Evolutionary conservation across 2,888 invertebrate species (phyloP), one percentile per base, ranked within the genome.

Genomic region (Limnephilus auricula): DNA sequence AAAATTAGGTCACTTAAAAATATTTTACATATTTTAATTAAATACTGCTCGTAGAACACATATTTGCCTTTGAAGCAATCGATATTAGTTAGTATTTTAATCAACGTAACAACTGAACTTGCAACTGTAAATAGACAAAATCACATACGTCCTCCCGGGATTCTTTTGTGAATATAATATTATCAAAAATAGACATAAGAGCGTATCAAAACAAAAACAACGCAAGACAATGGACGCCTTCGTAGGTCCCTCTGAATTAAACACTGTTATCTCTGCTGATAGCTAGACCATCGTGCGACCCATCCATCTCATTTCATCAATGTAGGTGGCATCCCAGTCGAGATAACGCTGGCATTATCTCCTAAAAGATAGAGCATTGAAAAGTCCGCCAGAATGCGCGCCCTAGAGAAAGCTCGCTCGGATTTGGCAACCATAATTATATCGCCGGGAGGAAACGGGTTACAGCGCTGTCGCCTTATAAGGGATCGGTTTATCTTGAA

Each of bases 341-440:
- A 82, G 80, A 82, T 82, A 82, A 82, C 80, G 32, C 3, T 82
- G 10, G 5, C 2, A 65, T 18, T 82, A 32, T 80, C 80, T 80
- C 32, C 25, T 82, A 34, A 31, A 34, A 82, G 80, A 80, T 32
- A 82, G 25, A 65, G 25, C 25, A 6, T n/a, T 25, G 65, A 82
- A 82, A 82, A 82, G 15, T 12, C 80, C 32, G 18, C 32, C 31
- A 18, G 80, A 82, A 82, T 32, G 80, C 32, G 80, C 80, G 32
- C 80, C 31, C 80, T 82, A 25, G 80, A 82, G 80, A 32, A 82
- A 82, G 80, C 80, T 82, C 32, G 15, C 80, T 31, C 80, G 80
- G 32, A 82, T 82, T 82, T 82, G 80, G 32, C 32, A 82, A 32
- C 80, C 31, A 82, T 82, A 31, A 82, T 65, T 65, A n/a, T 32